These are phyloP conservation scores for Cervus canadensis DNA, from an alignment of 2,113 vertebrate species.

Conservation along the genomic window DNA sequence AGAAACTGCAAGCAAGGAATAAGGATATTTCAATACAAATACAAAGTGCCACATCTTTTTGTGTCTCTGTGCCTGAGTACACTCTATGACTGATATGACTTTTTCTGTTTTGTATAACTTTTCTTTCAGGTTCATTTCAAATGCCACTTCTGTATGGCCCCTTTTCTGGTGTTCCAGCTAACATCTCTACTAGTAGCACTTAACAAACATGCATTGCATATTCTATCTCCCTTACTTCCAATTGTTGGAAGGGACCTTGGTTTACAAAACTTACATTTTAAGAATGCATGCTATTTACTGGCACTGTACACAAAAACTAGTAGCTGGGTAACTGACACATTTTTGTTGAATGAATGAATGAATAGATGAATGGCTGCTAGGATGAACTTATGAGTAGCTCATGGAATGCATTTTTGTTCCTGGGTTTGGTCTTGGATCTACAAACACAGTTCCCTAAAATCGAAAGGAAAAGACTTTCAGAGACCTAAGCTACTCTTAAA, in stretches of 20 bases:
- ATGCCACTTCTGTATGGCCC: rapidly evolving
- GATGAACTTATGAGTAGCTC: background rate
- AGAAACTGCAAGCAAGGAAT: background rate
- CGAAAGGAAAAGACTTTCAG: background rate
- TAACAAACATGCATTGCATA: background rate
- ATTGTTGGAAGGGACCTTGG: background rate
- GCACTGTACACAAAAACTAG: background rate
- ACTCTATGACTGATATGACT: too few species aligned
- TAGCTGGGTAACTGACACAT: background rate
- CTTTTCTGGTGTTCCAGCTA: background rate
- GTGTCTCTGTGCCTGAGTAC: background rate
- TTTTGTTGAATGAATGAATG: background rate
- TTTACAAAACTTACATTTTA: background rate
- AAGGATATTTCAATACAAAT: background rate
- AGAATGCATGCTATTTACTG: background rate
- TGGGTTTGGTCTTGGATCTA: background rate
- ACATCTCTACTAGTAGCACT: too few species aligned
- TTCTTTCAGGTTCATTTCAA: background rate
- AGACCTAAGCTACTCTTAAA: background rate
- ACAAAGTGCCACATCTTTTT: background rate
- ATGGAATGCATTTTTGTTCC: background rate
- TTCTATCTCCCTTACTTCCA: rapidly evolving
- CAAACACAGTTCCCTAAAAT: background rate
- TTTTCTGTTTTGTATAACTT: background rate
- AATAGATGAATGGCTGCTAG: background rate